Base-by-base conservation (phyloP, 2,888 invertebrate species). In the Limenitis camilla region DNA sequence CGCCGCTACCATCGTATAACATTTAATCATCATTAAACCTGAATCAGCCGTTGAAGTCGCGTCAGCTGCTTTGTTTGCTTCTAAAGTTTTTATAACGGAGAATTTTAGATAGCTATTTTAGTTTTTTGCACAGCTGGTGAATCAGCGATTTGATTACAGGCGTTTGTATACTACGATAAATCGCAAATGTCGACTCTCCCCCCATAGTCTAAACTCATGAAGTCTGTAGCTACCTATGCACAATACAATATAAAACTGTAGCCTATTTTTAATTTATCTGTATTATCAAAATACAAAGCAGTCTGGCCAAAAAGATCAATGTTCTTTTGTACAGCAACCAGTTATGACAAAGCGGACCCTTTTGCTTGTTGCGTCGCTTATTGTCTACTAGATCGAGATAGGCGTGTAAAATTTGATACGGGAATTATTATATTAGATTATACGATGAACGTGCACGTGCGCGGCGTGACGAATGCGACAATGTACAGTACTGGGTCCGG, bases 341-440 rank as follows among this genome's bases (percentile, higher is more conserved):
- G 84, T 86, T 81, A 78, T 78, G 75, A 85, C 82, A 84, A 84
- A 83, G 81, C 78, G 78, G 72, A 75, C 77, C 81, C 78, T 74
- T 71, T 72, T 72, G 76, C 76, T 79, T 77, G 72, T 73, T 62
- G 67, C 66, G 63, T 62, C 59, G 69, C 68, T 67, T 81, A 84
- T 85, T 86, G 85, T 86, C 83, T 84, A 76, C 76, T 74, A 81
- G 76, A 85, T 85, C 87, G 77, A 81, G 86, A 85, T 86, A 86
- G 78, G 76, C 78, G 84, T 76, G 80, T 83, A 81, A 79, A 85
- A 87, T 87, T 87, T 78, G 85, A 86, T 84, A 84, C 86, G 85
- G 85, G 85, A 85, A 86, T 86, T 82, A 86, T 84, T 84, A 81
- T 83, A 86, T 85, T 86, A 83, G 84, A 64, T 83, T n/a, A n/a